Conservation (phyloP, 37 sponge, comb jelly and placozoan species). For the Spongilla lacustris region DNA sequence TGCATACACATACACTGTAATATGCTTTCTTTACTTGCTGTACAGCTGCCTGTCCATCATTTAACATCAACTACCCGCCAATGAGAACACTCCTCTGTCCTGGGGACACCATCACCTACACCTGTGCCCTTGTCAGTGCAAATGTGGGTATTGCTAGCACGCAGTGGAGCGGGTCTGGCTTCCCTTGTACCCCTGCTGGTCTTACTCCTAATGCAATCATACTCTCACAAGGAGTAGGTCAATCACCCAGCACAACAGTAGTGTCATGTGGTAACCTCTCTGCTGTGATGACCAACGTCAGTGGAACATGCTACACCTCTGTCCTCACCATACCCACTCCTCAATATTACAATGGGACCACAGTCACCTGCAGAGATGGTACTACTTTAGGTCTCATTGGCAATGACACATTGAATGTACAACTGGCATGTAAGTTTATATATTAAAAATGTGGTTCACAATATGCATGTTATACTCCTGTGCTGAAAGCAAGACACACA, state of each 20-base stretch:
- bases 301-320: neutral
- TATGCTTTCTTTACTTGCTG: too few relatives aligned
- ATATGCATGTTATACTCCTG: too few relatives aligned
- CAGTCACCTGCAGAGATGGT: neutral
- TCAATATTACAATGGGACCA: neutral
- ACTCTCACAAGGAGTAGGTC: neutral
- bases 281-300: neutral
- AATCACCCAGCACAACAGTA: neutral
- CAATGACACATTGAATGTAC: neutral
- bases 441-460: too few relatives aligned
- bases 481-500: too few relatives aligned
- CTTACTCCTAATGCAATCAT: neutral
- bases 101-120: neutral
- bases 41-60: neutral
- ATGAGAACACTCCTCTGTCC: neutral
- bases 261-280: neutral
- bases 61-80: neutral
- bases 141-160: neutral
- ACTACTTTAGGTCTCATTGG: neutral
- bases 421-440: neutral
- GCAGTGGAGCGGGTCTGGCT: neutral
- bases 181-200: neutral
- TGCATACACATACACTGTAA: too few relatives aligned
- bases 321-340: neutral
- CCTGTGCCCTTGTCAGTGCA: neutral